These are phyloP conservation scores for Mirza zaza DNA, from an alignment of 2,113 vertebrate species.

Conservation along the genomic window DNA sequence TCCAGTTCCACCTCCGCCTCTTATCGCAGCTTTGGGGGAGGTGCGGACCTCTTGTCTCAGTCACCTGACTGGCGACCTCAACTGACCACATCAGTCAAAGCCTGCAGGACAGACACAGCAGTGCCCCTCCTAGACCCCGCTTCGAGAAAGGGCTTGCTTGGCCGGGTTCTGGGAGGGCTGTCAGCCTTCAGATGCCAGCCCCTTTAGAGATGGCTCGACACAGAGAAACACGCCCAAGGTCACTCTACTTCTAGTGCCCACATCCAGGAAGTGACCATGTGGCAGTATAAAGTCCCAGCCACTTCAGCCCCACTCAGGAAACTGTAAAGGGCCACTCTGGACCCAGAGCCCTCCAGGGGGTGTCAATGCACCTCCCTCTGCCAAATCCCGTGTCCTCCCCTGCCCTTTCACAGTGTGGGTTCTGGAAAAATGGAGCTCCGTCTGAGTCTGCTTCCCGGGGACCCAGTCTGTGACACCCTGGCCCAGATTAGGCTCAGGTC, in stretches of 20 bases:
- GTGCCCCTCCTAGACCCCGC: no score
- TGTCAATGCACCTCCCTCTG: neutral
- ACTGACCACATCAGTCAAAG: neutral
- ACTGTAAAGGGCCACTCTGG: neutral
- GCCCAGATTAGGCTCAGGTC: neutral
- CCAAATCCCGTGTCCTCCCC: neutral
- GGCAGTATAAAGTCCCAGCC: neutral
- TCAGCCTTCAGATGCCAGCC: neutral
- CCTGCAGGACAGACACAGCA: accelerated
- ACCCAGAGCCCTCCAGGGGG: neutral
- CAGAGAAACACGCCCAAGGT: neutral
- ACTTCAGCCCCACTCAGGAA: neutral
- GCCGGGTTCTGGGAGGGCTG: neutral
- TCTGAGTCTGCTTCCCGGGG: neutral
- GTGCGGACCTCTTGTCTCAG: neutral
- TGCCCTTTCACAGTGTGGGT: neutral
- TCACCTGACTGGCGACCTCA: neutral
- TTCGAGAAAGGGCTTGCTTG: neutral
- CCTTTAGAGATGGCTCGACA: neutral
- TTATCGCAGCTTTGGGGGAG: neutral
- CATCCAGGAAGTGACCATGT: neutral
- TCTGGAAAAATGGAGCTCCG: no score
- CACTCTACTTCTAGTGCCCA: neutral
- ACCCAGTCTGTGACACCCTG: neutral
- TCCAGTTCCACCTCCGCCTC: neutral